Evolutionary conservation across 1,140 invertebrate species (phyloP), one percentile per base, ranked within the genome.

Genomic region (Zaprionus vittiger): DNA sequence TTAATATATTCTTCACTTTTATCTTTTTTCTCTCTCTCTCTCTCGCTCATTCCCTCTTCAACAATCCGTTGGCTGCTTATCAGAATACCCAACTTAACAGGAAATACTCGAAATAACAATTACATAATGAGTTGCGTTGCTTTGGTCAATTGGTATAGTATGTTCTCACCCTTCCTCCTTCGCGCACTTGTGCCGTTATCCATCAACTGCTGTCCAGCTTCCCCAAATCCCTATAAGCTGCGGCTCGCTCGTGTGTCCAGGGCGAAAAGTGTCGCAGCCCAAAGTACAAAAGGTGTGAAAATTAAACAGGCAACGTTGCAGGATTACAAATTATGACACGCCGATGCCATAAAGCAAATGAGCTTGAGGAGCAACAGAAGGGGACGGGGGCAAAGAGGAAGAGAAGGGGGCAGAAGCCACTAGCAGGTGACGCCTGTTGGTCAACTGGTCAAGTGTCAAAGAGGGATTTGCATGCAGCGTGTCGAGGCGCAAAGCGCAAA

Each of bases 271-370:
- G 31, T 34, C 9, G 57, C 24, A 64, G 73, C 47, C 71, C 60
- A 73, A 59, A 67, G 73, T 60, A 84, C 79, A 85, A 90, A 90
- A 90, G 85, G 85, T 90, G 85, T 90, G 85, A 82, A 90, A 90
- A 90, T 90, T 90, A 90, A 90, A 90, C 85, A 90, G 85, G 66
- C 79, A 68, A 65, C 85, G 83, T 77, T 80, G 75, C 73, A 84
- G 85, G 85, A 90, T 90, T 90, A 90, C 85, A 90, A 90, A 90
- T 90, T 90, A 90, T 90, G 85, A 90, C 85, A 82, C 85, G 79
- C 78, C 71, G 57, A 75, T 70, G 73, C 72, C 74, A 84, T 84
- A 70, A 89, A 61, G 78, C 73, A 87, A 87, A 89, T 87, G 54
- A 73, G 17, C 34, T 15, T 11, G 2, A 44, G 41, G 20, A 47